Conservation (phyloP, 2,113 vertebrate species). For the Ornithorhynchus anatinus region DNA sequence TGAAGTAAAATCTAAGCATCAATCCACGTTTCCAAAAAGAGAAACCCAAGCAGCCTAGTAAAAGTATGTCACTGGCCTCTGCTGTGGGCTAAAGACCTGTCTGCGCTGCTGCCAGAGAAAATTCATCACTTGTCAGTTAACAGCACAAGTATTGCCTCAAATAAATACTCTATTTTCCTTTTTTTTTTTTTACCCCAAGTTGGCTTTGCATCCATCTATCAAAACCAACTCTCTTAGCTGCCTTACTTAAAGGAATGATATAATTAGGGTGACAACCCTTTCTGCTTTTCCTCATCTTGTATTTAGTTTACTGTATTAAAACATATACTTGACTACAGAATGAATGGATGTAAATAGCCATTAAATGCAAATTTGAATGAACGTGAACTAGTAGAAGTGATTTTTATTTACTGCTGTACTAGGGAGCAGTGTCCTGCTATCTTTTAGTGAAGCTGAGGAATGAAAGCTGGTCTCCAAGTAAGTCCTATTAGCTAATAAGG, state of each 20-base stretch:
- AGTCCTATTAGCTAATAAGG: too few species aligned
- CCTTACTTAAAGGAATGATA: conserved; percentile 63
- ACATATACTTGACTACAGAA: conserved; percentile 56
- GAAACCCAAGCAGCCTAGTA: too few species aligned
- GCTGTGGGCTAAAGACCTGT: too few species aligned
- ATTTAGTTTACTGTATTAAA: conserved; percentile 65
- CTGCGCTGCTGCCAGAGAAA: too few species aligned
- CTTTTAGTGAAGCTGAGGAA: too few species aligned
- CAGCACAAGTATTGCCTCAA: conserved; percentile 44
- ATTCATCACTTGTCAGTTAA: conserved; percentile 19
- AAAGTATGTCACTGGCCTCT: too few species aligned
- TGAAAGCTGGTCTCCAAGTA: too few species aligned
- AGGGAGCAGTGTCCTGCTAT: conserved; percentile 40
- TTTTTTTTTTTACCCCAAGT: conserved; percentile 46
- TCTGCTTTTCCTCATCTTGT: conserved; percentile 69
- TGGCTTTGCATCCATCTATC: conserved; percentile 56
- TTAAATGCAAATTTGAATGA: conserved; percentile 74
- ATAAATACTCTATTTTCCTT: conserved; percentile 28
- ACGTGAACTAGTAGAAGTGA: conserved; percentile 50
- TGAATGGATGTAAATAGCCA: conserved; percentile 71
- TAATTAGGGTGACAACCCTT: conserved; percentile 54
- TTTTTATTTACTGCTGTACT: conserved; percentile 44
- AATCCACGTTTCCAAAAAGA: too few species aligned
- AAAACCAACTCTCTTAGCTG: conserved; percentile 63
- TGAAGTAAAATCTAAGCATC: too few species aligned